phyloP scores from a whole-genome alignment of 92 coral and sea anemone genomes.

The Porites divaricata region DNA sequence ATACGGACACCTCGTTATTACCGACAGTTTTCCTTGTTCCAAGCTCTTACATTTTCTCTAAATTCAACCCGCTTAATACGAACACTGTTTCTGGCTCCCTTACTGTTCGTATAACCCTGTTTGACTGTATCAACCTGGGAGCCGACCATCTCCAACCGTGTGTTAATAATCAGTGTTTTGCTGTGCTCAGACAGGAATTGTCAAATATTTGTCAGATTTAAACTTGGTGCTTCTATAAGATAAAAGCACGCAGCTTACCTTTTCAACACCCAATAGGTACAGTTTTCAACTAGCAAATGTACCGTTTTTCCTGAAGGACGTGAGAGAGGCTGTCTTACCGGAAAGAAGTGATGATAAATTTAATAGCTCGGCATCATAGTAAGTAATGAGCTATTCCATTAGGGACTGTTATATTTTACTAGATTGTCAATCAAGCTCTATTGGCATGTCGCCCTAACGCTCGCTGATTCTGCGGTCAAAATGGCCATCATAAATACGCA shows the following conservation, averaged over 20 bases:
- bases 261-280: background rate
- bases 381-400: background rate
- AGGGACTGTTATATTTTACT: background rate
- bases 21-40: too few species aligned
- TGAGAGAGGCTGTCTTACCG: background rate
- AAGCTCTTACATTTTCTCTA: too few species aligned
- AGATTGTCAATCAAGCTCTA: background rate
- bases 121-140: too few species aligned
- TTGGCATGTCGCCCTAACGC: slow-evolving; percentile 17
- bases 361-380: background rate
- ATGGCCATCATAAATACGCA: background rate
- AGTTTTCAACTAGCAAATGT: background rate
- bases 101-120: too few species aligned
- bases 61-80: too few species aligned
- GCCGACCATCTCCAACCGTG: background rate
- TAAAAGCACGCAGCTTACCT: background rate
- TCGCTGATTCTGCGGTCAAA: background rate
- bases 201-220: background rate
- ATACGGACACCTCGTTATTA: too few species aligned
- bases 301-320: background rate
- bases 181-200: background rate
- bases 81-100: too few species aligned
- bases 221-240: background rate
- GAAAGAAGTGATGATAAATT: background rate
- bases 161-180: background rate